Evolutionary conservation across 2,113 vertebrate species (phyloP).

Genomic region (Probosciger aterrimus): DNA sequence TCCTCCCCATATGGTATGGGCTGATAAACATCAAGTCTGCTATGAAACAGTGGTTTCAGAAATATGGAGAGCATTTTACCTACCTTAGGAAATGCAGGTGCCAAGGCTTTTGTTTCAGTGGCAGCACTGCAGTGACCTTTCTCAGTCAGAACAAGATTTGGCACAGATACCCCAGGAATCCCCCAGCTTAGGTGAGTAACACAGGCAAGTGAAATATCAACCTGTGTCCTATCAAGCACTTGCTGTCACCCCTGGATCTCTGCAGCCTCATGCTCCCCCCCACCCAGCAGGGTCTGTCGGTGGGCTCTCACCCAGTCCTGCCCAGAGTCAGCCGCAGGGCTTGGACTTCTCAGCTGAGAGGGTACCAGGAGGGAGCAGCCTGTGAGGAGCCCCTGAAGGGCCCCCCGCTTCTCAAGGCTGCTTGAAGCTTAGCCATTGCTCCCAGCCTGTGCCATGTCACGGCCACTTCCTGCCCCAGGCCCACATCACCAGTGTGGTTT

Average conservation of each 20-base stretch:
- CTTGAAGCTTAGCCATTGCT: neutral
- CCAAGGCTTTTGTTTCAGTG: neutral
- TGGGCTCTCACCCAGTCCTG: neutral
- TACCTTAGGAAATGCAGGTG: neutral
- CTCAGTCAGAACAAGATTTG: neutral
- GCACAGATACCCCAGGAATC: neutral
- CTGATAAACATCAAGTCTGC: neutral
- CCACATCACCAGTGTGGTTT: neutral
- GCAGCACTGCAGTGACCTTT: neutral
- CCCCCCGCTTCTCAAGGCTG: neutral
- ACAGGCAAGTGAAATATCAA: neutral
- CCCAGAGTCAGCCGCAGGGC: fast-evolving
- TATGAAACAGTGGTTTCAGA: neutral
- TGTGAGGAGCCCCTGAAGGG: neutral
- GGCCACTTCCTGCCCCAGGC: no score
- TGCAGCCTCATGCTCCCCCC: neutral
- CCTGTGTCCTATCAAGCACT: neutral
- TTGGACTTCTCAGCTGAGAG: neutral
- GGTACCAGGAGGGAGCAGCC: fast-evolving
- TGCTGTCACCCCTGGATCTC: neutral
- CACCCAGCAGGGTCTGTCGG: fast-evolving
- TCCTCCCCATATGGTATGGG: neutral
- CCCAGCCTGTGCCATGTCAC: neutral
- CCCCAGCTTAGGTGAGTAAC: neutral
- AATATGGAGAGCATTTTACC: neutral